A percentile compares a stretch with the other conserved stretches of the same genome.
These are phyloP conservation scores for Pycnonotus jocosus DNA, from an alignment of 2,113 vertebrate genomes.

Conservation along the genomic window DNA sequence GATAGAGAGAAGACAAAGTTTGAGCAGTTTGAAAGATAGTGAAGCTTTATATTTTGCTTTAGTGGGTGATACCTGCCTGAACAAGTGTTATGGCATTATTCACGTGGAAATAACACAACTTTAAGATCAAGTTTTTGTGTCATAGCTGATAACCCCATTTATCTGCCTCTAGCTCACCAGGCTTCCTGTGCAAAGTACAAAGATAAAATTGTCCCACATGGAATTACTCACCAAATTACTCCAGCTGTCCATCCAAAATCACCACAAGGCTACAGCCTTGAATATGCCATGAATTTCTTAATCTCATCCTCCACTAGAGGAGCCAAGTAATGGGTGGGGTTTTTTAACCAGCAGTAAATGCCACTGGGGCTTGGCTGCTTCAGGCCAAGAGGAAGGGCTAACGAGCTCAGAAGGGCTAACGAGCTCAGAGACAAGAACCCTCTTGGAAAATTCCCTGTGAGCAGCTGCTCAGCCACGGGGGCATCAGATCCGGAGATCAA, in stretches of 20 bases:
- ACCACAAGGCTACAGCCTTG: not conserved
- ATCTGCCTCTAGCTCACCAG: not conserved
- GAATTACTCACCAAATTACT: not conserved
- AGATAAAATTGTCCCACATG: not conserved
- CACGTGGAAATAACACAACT: not conserved
- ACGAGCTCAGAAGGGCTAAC: not conserved
- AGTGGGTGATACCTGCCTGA: not conserved
- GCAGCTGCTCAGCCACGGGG: not conserved
- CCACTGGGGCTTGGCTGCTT: not conserved
- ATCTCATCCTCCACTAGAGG: not conserved
- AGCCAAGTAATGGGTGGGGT: rapidly evolving
- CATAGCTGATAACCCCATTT: not conserved
- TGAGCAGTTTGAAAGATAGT: not conserved
- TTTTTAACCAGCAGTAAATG: not conserved
- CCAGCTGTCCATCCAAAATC: not conserved
- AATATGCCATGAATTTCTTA: not conserved
- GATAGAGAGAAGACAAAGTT: not conserved
- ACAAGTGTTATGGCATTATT: not conserved
- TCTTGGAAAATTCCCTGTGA: not conserved
- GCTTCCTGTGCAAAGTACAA: not conserved
- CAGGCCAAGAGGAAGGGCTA: not conserved
- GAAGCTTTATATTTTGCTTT: not conserved
- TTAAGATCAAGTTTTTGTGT: not conserved
- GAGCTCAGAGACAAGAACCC: not conserved
- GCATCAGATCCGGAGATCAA: not conserved